Evolutionary conservation across 2,113 vertebrate genomes (phyloP).

Genomic region (Plectropomus leopardus): DNA sequence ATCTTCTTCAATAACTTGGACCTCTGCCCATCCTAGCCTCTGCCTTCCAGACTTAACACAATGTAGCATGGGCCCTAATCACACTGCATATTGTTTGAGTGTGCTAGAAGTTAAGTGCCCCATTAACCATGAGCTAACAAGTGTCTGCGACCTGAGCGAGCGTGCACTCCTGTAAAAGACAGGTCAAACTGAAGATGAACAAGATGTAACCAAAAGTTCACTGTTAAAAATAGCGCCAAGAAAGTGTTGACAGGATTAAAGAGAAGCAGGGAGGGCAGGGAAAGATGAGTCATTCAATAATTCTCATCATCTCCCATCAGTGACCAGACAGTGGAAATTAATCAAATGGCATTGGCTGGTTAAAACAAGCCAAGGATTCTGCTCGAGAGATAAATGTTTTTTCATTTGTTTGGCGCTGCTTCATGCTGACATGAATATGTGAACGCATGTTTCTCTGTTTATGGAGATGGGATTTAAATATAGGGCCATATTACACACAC

Average conservation of each 20-base stretch:
- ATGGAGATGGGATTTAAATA: slow-evolving; percentile 6
- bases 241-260: background rate
- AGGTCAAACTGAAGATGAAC: background rate
- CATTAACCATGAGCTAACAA: slow-evolving; percentile 4
- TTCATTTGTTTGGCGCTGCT: slow-evolving; percentile 44
- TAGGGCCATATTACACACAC: background rate
- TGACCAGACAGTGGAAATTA: slow-evolving; percentile 1
- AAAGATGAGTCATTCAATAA: slow-evolving; percentile 27
- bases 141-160: background rate
- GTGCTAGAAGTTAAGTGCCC: background rate
- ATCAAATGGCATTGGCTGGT: background rate
- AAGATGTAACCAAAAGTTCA: background rate
- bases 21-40: background rate
- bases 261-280: background rate
- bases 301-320: slow-evolving; percentile 38
- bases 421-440: slow-evolving; percentile 5
- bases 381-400: slow-evolving; percentile 31
- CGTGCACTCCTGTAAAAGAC: background rate
- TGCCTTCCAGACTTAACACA: background rate
- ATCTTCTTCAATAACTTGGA: slow-evolving; percentile 34
- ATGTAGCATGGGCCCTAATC: background rate
- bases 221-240: background rate
- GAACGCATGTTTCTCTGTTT: background rate
- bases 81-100: background rate
- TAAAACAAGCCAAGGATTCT: slow-evolving; percentile 23